Conservation (phyloP, 2,888 invertebrate species). For the Lomographa bimaculata region DNA sequence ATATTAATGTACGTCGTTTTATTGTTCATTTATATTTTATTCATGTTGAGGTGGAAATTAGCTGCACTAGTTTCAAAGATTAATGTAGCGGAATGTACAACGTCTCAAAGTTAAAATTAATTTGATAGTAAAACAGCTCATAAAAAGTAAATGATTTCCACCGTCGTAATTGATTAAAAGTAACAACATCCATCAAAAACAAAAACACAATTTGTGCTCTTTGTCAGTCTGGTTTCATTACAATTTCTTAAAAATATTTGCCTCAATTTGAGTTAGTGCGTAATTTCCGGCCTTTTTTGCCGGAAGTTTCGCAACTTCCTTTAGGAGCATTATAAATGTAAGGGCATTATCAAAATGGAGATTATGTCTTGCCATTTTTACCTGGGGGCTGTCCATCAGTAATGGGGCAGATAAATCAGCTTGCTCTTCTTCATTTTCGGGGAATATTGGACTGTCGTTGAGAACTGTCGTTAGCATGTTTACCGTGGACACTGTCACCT, state of each 20-base stretch:
- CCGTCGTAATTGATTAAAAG: too few species aligned
- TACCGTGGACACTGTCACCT: slow-evolving; percentile 94
- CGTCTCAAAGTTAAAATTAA: too few species aligned
- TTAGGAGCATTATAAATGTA: slow-evolving; percentile 25
- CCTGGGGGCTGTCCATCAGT: slow-evolving; percentile 92
- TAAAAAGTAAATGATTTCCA: too few species aligned
- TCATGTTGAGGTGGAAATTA: too few species aligned
- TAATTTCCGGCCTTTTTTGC: slow-evolving; percentile 3
- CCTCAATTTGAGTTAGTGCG: slow-evolving; percentile 8
- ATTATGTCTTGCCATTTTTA: slow-evolving; percentile 46
- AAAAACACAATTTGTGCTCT: too few species aligned
- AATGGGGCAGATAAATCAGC: slow-evolving; percentile 87
- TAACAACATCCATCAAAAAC: too few species aligned
- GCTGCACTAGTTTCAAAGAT: too few species aligned
- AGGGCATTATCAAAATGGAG: slow-evolving; percentile 28
- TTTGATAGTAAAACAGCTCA: too few species aligned
- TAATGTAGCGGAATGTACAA: too few species aligned
- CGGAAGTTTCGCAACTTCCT: background rate
- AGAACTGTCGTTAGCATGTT: slow-evolving; percentile 94
- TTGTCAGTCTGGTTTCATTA: too few species aligned
- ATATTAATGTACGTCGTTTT: slow-evolving; percentile 8
- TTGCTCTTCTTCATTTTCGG: slow-evolving; percentile 89
- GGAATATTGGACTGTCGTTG: slow-evolving; percentile 93
- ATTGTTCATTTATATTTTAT: too few species aligned
- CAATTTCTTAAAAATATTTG: slow-evolving; percentile 17